Conservation (phyloP, 2,797 vertebrate species). For the Lindbergichthys nudifrons region DNA sequence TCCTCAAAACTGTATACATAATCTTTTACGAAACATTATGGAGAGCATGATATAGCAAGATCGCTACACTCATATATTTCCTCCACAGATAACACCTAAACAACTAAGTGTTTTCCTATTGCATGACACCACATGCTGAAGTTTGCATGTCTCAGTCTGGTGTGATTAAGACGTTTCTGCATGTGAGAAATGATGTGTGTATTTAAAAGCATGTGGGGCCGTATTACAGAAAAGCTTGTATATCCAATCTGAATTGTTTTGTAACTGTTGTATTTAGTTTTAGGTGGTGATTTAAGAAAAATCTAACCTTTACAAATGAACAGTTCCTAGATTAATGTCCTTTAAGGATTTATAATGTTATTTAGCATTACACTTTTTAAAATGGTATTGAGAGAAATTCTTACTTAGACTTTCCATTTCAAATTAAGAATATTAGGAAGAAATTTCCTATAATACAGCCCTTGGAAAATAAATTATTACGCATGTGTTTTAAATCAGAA, state of each 20-base stretch:
- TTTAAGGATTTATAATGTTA: too few species aligned
- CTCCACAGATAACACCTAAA: constrained; percentile 5
- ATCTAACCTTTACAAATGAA: too few species aligned
- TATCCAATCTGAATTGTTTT: too few species aligned
- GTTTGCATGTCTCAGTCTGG: background rate
- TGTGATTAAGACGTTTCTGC: background rate
- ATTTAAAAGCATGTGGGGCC: constrained; percentile 17
- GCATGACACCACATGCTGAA: constrained; percentile 3
- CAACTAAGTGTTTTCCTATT: constrained; percentile 8
- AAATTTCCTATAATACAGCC: too few species aligned
- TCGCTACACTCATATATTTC: background rate
- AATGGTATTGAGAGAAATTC: too few species aligned
- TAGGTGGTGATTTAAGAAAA: too few species aligned
- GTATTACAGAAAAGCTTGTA: too few species aligned
- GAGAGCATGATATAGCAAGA: background rate
- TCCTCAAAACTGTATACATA: constrained; percentile 26
- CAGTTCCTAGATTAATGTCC: too few species aligned
- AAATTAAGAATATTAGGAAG: too few species aligned
- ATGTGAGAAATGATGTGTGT: constrained; percentile 8
- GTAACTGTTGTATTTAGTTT: too few species aligned
- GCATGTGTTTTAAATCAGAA: constrained; percentile 30
- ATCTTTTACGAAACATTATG: constrained; percentile 31
- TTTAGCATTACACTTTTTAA: too few species aligned
- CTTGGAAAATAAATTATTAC: background rate
- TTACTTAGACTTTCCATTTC: too few species aligned